phyloP scores from a whole-genome alignment of 2,797 vertebrate species.

The Lerista edwardsae region DNA sequence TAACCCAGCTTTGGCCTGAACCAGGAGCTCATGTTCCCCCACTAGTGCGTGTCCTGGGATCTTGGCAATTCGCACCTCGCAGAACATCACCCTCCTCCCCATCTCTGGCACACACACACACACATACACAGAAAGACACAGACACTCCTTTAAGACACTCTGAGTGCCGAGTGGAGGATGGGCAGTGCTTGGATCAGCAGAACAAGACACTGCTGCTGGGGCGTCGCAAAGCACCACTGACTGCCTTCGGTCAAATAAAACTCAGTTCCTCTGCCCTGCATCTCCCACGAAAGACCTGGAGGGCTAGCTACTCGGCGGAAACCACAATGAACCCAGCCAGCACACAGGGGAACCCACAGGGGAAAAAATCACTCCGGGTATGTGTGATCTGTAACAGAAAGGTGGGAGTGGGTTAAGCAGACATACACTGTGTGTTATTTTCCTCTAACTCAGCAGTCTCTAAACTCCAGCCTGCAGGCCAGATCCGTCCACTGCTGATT shows the following conservation, averaged over 20 bases:
- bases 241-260: background rate
- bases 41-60: background rate
- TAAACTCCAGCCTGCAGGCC: too few relatives aligned
- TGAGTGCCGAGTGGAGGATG: background rate
- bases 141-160: slow-evolving; percentile 22
- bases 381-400: background rate
- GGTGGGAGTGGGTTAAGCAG: background rate
- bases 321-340: background rate
- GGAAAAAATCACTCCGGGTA: background rate
- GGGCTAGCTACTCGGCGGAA: background rate
- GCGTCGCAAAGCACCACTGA: slow-evolving; percentile 14
- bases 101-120: slow-evolving; percentile 4
- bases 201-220: slow-evolving; percentile 31
- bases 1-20: background rate
- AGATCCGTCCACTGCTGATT: too few relatives aligned
- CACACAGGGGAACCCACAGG: too few relatives aligned
- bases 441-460: background rate
- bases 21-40: background rate
- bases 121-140: too few relatives aligned
- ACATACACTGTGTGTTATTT: background rate
- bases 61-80: slow-evolving; percentile 26
- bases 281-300: background rate
- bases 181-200: slow-evolving; percentile 34
- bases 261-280: background rate
- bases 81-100: slow-evolving; percentile 6